These are phyloP conservation scores for Sebastolobus altivelis DNA, from an alignment of 2,797 vertebrate genomes.

Conservation along the genomic window DNA sequence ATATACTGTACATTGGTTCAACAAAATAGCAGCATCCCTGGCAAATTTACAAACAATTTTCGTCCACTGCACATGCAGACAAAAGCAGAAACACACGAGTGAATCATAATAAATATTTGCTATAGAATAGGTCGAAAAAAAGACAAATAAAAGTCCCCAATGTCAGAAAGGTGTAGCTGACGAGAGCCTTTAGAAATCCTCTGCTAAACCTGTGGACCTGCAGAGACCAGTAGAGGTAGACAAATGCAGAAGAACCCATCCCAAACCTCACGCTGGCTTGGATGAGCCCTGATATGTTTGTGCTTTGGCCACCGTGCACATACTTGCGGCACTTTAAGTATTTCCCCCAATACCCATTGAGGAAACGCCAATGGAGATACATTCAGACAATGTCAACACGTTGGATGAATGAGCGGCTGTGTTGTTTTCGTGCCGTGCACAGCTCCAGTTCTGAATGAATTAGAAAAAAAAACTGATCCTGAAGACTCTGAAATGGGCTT, in stretches of 20 bases:
- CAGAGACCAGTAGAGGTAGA: slow-evolving; percentile 81
- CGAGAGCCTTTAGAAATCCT: slow-evolving; percentile 33
- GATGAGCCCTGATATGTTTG: slow-evolving; percentile 81
- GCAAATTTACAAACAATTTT: slow-evolving; percentile 48
- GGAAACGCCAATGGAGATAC: slow-evolving; percentile 82
- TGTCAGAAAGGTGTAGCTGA: slow-evolving; percentile 28
- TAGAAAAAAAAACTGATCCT: slow-evolving; percentile 47
- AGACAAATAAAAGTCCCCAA: slow-evolving; percentile 34
- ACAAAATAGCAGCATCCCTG: slow-evolving; percentile 67
- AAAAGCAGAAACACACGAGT: slow-evolving; percentile 38
- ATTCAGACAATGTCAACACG: slow-evolving; percentile 82
- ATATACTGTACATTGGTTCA: slow-evolving; percentile 34
- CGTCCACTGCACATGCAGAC: slow-evolving; percentile 26
- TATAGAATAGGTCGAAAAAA: slow-evolving; percentile 32
- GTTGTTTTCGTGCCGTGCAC: slow-evolving; percentile 61
- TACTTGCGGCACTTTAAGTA: slow-evolving; percentile 79
- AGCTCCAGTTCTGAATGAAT: slow-evolving; percentile 76
- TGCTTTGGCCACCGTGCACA: slow-evolving; percentile 69
- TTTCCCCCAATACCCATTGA: slow-evolving; percentile 80
- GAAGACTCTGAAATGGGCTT: slow-evolving; percentile 71
- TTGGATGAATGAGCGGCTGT: slow-evolving; percentile 80
- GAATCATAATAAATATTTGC: slow-evolving; percentile 75
- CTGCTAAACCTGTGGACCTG: slow-evolving; percentile 63
- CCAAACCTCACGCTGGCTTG: slow-evolving; percentile 70
- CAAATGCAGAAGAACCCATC: slow-evolving; percentile 65